Evolutionary conservation across 2,797 vertebrate species (phyloP), one percentile per base, ranked within the genome.

Genomic region (Dicrostonyx torquatus): DNA sequence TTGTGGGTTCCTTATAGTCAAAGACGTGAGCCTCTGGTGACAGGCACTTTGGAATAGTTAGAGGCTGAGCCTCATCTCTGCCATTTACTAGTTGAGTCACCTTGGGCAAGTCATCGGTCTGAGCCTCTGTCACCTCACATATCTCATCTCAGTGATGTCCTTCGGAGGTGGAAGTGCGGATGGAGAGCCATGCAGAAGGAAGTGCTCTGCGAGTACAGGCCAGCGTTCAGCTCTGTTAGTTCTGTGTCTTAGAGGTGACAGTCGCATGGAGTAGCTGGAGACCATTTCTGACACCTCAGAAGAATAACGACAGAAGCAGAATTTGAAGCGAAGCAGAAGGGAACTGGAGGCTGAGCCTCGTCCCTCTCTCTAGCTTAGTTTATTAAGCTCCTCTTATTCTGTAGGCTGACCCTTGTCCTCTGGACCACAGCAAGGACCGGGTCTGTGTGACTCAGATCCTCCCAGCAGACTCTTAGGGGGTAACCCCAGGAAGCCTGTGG

Each of bases 381-480:
- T 40, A 29, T 22, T 50, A 75, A 89, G 93, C 78, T 40, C 55
- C 29, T 26, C 72, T 88, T 72, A 45, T 83, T 94, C 7, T 89
- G 45, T 96, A 85, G 70, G 85, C 82, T 92, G 91, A 95, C 89
- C 94, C 80, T 68, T 90, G 78, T 88, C 80, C 70, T 89, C 12
- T 89, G 78, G 80, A 86, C 62, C 86, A 37, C 87, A 11, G 55
- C 13, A 31, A 78, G 53, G 83, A 55, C 90, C 15, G 40, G 17
- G 20, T 87, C 50, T 96, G 31, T 82, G 9, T 97, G 96, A 97
- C 95, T 97, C 97, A 97, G 82, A 95, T 94, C 82, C 87, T 96
- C 93, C 96, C 76, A 87, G 91, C 76, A 87, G 58, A 29, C 90
- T 93, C 12, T 75, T 78, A 87, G 70, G 84, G 97, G 96, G 70